Evolutionary conservation across 2,888 invertebrate genomes (phyloP).

Genomic region (Ganaspis brasiliensis): DNA sequence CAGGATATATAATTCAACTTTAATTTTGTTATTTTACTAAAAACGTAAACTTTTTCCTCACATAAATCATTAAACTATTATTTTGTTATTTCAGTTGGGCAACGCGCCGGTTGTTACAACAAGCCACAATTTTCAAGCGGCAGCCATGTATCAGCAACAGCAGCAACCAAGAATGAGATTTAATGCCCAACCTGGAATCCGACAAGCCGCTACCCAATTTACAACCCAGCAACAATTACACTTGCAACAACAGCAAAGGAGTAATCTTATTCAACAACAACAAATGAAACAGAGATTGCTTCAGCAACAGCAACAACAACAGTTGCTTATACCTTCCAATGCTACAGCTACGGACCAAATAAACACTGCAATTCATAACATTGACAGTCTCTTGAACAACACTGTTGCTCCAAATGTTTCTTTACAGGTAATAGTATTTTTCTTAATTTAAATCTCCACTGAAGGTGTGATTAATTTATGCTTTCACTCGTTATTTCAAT

Average conservation of each 20-base stretch:
- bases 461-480: too few species aligned
- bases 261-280: conserved; percentile 81
- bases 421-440: conserved; percentile 82
- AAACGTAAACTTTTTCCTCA: too few species aligned
- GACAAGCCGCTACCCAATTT: conserved; percentile 68
- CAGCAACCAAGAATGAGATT: conserved; percentile 76
- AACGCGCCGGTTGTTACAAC: conserved; percentile 76
- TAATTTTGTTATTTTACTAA: too few species aligned
- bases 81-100: conserved; percentile 54
- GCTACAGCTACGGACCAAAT: conserved; percentile 85
- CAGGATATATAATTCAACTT: too few species aligned
- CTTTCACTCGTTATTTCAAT: too few species aligned
- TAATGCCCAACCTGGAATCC: conserved; percentile 74
- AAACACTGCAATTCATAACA: conserved; percentile 84
- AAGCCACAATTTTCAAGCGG: conserved; percentile 77
- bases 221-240: conserved; percentile 81
- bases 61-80: too few species aligned
- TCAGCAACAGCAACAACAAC: conserved; percentile 91
- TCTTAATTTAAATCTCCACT: background rate
- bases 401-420: conserved; percentile 95
- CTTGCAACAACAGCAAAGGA: conserved; percentile 81
- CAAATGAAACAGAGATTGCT: conserved; percentile 86
- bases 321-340: conserved; percentile 90
- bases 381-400: conserved; percentile 92
- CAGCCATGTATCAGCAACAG: conserved; percentile 76